Evolutionary conservation across 2,797 vertebrate genomes (phyloP).

Genomic region (Tragelaphus eurycerus): DNA sequence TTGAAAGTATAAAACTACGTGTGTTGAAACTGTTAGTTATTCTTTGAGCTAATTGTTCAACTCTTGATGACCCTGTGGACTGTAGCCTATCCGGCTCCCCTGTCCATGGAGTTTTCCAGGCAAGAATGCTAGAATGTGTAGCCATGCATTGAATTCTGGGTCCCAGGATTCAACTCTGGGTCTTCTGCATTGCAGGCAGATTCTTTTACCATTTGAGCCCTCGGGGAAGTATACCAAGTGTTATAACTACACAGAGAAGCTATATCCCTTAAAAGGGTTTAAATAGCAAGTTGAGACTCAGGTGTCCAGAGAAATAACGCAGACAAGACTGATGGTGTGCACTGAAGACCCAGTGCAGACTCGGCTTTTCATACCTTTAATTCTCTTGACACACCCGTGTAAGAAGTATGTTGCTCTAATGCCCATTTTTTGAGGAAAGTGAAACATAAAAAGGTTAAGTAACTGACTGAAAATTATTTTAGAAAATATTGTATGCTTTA

Average conservation of each 20-base stretch:
- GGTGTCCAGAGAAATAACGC: background rate
- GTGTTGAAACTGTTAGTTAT: background rate
- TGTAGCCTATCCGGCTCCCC: background rate
- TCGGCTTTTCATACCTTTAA: background rate
- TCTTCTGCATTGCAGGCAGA: background rate
- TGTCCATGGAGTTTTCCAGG: background rate
- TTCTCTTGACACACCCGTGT: background rate
- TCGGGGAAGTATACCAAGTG: background rate
- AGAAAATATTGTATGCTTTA: background rate
- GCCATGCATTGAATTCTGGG: background rate
- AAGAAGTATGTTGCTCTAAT: background rate
- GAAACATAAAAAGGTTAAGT: background rate
- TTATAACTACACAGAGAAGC: background rate
- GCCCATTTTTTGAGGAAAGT: background rate
- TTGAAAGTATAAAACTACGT: background rate
- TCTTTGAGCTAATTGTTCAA: background rate
- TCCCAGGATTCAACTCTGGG: background rate
- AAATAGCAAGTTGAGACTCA: background rate
- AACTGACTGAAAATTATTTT: background rate
- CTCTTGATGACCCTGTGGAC: background rate
- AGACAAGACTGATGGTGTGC: background rate
- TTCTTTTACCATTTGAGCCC: background rate
- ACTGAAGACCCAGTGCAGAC: background rate
- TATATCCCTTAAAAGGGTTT: background rate
- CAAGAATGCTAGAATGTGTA: background rate